Percentiles rank a stretch among this genome's conserved stretches.
Conservation (phyloP, 2,888 invertebrate species). For the Mechanitis mazaeus region DNA sequence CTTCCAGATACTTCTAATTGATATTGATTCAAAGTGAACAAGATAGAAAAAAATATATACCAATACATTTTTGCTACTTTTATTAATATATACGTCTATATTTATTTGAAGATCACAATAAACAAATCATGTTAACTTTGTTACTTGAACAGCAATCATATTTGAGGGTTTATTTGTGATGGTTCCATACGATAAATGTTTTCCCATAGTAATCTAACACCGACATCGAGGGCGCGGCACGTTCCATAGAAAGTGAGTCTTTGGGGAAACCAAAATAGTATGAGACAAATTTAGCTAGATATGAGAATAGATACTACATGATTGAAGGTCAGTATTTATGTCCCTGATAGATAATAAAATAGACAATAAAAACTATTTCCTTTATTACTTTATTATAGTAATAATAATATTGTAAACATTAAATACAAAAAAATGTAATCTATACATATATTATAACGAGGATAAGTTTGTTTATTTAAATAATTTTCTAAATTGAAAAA, state of each 20-base stretch:
- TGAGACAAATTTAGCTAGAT: conserved; percentile 37
- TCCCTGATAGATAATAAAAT: conserved; percentile 3
- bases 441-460: too few species aligned
- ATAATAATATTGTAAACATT: too few species aligned
- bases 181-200: conserved; percentile 41
- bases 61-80: too few species aligned
- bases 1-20: too few species aligned
- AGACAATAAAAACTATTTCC: background rate
- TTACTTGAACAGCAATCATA: conserved; percentile 16
- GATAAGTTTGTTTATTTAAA: too few species aligned
- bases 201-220: conserved; percentile 69
- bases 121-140: conserved; percentile 19
- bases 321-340: conserved; percentile 15
- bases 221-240: conserved; percentile 32
- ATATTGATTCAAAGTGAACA: too few species aligned
- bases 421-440: too few species aligned
- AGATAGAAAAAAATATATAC: too few species aligned
- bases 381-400: too few species aligned
- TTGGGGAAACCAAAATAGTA: conserved; percentile 35
- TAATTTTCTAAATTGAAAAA: too few species aligned
- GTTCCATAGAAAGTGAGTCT: conserved; percentile 36
- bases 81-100: background rate
- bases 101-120: conserved; percentile 6
- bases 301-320: conserved; percentile 19
- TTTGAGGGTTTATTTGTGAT: conserved; percentile 29